Conservation (phyloP, 2,113 vertebrate genomes). For the Ptilorrhoa leucosticta region DNA sequence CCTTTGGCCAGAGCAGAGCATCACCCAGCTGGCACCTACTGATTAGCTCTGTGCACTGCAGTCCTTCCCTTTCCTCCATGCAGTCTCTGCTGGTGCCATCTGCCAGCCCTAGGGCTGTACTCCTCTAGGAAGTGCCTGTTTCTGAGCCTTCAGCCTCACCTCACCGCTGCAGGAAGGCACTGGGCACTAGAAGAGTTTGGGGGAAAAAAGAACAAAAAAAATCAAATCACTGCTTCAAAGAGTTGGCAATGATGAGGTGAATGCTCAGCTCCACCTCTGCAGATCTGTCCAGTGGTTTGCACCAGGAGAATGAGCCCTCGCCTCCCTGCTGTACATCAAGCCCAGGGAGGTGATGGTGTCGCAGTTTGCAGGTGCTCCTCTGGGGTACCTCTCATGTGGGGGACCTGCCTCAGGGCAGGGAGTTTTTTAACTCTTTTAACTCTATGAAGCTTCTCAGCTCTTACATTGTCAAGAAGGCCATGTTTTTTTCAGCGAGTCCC, state of each 20-base stretch:
- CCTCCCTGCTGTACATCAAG: fast-evolving
- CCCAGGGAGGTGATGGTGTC: fast-evolving
- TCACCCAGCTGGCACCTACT: fast-evolving
- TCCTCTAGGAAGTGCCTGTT: background rate
- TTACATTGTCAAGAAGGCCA: background rate
- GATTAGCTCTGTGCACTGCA: background rate
- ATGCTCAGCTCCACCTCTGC: background rate
- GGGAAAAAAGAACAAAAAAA: background rate
- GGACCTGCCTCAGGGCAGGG: background rate
- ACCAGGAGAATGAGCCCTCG: background rate
- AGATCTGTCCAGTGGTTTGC: background rate
- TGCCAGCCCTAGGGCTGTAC: background rate
- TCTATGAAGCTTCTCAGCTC: fast-evolving
- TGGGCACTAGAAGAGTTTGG: fast-evolving
- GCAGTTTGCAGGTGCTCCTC: background rate
- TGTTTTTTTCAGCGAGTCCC: background rate
- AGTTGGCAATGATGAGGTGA: background rate
- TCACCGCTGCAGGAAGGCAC: background rate
- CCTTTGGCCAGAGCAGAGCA: background rate
- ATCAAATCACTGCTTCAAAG: background rate
- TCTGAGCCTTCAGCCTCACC: background rate
- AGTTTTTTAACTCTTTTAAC: background rate
- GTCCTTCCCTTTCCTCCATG: fast-evolving
- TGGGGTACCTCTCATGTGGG: background rate
- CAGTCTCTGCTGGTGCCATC: background rate